These are phyloP conservation scores for Drosophila lini DNA, from an alignment of 1,140 invertebrate genomes.

Conservation along the genomic window DNA sequence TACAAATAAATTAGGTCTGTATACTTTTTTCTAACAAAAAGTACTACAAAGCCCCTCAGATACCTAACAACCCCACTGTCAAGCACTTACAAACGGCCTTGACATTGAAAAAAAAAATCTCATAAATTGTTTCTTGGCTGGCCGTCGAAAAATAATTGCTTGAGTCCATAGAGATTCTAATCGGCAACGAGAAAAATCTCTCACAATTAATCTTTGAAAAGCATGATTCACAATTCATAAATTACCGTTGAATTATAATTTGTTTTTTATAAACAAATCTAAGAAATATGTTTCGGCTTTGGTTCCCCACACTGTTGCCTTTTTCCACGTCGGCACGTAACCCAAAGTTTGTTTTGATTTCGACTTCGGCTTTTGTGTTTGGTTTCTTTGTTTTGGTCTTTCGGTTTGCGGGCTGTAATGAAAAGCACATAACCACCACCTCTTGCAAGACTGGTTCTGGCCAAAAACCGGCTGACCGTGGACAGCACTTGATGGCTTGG, in stretches of 20 bases:
- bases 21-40: not conserved
- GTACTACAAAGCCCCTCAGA: not conserved
- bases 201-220: conserved; percentile 30
- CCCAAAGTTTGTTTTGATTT: conserved; percentile 48
- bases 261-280: conserved; percentile 37
- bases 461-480: conserved; percentile 33
- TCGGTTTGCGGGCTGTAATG: conserved; percentile 24
- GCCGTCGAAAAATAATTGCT: conserved; percentile 30
- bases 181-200: conserved; percentile 30
- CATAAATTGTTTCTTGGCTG: conserved; percentile 28
- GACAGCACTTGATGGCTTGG: conserved; percentile 4
- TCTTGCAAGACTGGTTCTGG: conserved; percentile 25
- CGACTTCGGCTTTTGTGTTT: conserved; percentile 21
- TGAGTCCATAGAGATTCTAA: conserved; percentile 31
- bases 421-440: conserved; percentile 10
- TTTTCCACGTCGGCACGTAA: conserved; percentile 60
- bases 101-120: conserved; percentile 47
- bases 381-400: conserved; percentile 26
- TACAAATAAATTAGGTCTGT: not conserved
- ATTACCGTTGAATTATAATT: conserved; percentile 32
- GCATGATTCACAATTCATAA: conserved; percentile 41
- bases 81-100: conserved; percentile 44
- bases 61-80: not conserved
- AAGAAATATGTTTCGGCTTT: conserved; percentile 20
- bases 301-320: conserved; percentile 23